phyloP scores from a whole-genome alignment of 2,888 invertebrate genomes.

The Buathra laborator region DNA sequence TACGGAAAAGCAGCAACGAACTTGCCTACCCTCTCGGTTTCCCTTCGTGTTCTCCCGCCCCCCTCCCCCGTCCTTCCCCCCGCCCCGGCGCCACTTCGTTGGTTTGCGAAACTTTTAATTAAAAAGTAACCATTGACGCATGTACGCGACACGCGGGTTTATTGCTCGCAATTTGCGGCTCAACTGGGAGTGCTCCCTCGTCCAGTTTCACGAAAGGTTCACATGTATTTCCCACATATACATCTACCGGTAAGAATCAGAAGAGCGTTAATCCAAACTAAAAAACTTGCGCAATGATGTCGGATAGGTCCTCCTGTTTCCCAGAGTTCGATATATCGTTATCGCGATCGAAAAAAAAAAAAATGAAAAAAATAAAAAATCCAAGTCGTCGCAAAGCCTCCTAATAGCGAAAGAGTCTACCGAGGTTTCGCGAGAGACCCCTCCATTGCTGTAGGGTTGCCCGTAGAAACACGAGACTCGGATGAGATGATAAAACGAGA shows the following conservation, averaged over 20 bases:
- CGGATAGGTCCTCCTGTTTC: no score
- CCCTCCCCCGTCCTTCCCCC: neutral
- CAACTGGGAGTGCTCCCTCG: neutral
- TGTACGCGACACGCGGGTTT: constrained; percentile 39
- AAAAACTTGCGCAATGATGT: no score
- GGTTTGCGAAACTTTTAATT: constrained; percentile 77
- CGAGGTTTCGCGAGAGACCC: constrained; percentile 42
- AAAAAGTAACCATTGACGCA: constrained; percentile 76
- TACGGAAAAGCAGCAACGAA: constrained; percentile 38
- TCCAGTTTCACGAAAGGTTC: neutral
- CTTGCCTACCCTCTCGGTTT: constrained; percentile 13
- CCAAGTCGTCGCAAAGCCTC: constrained; percentile 31
- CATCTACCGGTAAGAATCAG: no score
- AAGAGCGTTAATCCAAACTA: no score
- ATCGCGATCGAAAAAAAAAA: constrained; percentile 23
- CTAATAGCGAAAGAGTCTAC: constrained; percentile 29
- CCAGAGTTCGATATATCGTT: constrained; percentile 2
- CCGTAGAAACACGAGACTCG: constrained; percentile 57
- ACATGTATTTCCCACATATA: neutral
- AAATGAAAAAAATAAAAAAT: constrained; percentile 20
- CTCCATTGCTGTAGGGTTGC: constrained; percentile 48
- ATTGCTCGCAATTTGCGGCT: constrained; percentile 53
- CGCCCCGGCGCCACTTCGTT: constrained; percentile 14
- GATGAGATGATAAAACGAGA: neutral
- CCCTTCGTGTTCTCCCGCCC: neutral